These are phyloP conservation scores for Willisornis vidua DNA, from an alignment of 2,113 vertebrate species.

Conservation along the genomic window DNA sequence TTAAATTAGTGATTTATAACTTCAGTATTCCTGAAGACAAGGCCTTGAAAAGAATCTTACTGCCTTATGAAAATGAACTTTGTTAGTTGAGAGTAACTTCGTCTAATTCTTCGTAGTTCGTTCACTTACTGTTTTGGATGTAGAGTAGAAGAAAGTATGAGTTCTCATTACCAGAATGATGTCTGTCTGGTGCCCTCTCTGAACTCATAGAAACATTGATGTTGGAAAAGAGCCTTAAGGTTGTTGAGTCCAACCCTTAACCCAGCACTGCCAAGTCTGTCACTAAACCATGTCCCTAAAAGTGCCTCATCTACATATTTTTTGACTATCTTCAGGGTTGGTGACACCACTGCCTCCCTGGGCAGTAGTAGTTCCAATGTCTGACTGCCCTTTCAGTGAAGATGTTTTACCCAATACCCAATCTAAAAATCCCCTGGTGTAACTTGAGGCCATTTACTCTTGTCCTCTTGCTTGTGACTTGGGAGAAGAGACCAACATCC, in stretches of 20 bases:
- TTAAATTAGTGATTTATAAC: not conserved
- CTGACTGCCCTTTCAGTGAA: not conserved
- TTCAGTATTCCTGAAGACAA: not conserved
- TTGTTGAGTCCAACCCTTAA: not conserved
- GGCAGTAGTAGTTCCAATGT: not conserved
- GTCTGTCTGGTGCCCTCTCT: not conserved
- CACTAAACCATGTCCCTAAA: not conserved
- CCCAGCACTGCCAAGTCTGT: not conserved
- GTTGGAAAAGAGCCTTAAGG: not conserved
- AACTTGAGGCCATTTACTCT: not conserved
- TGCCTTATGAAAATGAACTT: not conserved
- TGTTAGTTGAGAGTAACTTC: not conserved
- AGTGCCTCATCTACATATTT: rapidly evolving
- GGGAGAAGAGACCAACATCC: not conserved
- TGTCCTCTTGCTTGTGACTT: not conserved
- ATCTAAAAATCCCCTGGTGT: not conserved
- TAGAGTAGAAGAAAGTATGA: not conserved
- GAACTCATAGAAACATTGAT: not conserved
- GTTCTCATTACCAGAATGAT: not conserved
- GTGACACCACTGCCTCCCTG: not conserved
- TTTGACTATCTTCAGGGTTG: not conserved
- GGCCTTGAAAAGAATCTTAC: not conserved
- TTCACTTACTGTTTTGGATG: not conserved
- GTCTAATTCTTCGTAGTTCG: not conserved
- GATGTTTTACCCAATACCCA: not conserved